Percentiles rank a stretch among this genome's conserved stretches.
These are phyloP conservation scores for Lasiurus borealis DNA, from an alignment of 2,113 vertebrate species.

Conservation along the genomic window DNA sequence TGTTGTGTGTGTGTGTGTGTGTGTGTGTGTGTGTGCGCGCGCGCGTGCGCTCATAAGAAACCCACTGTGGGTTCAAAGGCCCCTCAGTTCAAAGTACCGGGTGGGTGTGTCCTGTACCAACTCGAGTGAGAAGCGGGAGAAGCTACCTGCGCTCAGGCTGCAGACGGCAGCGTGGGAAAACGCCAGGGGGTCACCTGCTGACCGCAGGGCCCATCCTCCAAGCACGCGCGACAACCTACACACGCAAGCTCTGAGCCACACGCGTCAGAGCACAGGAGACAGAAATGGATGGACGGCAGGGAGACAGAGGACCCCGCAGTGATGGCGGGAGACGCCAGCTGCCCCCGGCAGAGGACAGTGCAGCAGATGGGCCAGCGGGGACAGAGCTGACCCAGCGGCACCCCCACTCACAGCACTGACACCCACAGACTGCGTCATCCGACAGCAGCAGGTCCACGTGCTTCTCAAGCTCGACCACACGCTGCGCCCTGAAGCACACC, in stretches of 20 bases:
- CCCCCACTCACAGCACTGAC: accelerated
- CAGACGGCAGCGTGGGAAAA: neutral
- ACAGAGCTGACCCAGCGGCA: accelerated
- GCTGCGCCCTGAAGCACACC: neutral
- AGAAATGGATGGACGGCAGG: neutral
- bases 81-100: neutral
- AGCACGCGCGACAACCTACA: accelerated
- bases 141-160: neutral
- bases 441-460: accelerated
- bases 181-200: neutral
- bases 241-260: neutral
- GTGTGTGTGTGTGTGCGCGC: too few species aligned
- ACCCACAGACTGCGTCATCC: accelerated
- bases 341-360: accelerated
- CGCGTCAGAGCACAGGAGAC: accelerated
- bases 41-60: neutral
- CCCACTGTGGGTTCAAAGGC: neutral
- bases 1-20: too few species aligned
- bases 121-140: accelerated
- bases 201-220: neutral
- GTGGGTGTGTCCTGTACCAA: neutral
- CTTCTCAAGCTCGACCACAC: neutral
- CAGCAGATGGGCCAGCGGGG: neutral
- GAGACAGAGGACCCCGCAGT: accelerated
- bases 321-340: accelerated